Conservation (phyloP, 2,888 invertebrate genomes). For the Doris montereyensis region DNA sequence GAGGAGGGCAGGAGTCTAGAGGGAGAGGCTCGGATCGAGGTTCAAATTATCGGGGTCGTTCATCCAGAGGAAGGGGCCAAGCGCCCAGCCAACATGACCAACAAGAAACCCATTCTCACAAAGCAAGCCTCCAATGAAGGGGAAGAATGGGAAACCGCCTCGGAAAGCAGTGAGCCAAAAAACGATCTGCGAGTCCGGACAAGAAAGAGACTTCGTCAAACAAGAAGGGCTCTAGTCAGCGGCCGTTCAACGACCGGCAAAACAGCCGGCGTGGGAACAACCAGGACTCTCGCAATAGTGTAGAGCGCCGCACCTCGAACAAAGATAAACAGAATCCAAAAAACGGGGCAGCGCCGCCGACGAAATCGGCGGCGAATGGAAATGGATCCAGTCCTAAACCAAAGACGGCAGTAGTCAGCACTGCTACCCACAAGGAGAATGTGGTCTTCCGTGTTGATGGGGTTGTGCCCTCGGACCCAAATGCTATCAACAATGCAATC, state of each 20-base stretch:
- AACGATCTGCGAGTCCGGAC: constrained; percentile 60
- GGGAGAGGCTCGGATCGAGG: constrained; percentile 67
- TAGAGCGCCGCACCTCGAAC: constrained; percentile 51
- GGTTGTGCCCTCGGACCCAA: constrained; percentile 76
- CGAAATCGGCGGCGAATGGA: constrained; percentile 54
- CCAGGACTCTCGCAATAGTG: constrained; percentile 45
- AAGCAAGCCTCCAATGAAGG: constrained; percentile 73
- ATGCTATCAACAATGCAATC: constrained; percentile 76
- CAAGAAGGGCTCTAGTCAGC: constrained; percentile 72
- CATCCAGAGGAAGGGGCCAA: constrained; percentile 75
- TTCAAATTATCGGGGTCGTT: constrained; percentile 74
- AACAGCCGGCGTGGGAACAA: constrained; percentile 43
- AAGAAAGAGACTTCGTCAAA: constrained; percentile 49
- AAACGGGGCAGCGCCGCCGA: constrained; percentile 66
- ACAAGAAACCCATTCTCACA: constrained; percentile 63
- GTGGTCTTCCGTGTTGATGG: constrained; percentile 76
- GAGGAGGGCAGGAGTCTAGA: constrained; percentile 50
- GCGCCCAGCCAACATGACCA: constrained; percentile 48
- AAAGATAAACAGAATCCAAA: constrained; percentile 45
- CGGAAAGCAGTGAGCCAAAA: constrained; percentile 82
- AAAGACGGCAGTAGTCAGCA: constrained; percentile 53
- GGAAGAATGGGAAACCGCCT: constrained; percentile 83
- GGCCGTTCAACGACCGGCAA: constrained; percentile 70
- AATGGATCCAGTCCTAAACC: constrained; percentile 51
- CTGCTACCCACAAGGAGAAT: constrained; percentile 63